Evolutionary conservation across 2,113 vertebrate genomes (phyloP).

Genomic region (Calidris pygmaea): DNA sequence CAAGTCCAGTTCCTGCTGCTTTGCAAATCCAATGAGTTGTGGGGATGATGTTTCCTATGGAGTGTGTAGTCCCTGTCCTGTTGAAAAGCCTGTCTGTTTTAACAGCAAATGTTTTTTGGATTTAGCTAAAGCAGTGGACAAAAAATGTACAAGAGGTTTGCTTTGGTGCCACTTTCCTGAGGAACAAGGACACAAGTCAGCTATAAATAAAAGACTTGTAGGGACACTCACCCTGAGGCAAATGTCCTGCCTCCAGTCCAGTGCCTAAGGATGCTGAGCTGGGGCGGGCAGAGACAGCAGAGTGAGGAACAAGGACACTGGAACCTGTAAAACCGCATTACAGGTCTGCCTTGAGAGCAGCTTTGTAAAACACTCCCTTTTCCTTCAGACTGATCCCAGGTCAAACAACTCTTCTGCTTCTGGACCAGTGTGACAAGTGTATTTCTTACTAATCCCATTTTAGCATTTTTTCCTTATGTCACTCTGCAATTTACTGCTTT

Average conservation of each 20-base stretch:
- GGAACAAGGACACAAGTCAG: background rate
- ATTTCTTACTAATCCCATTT: background rate
- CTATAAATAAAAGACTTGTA: background rate
- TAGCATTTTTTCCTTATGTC: background rate
- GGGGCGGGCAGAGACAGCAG: background rate
- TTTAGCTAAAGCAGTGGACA: background rate
- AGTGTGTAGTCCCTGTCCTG: background rate
- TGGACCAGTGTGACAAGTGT: background rate
- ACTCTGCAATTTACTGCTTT: background rate
- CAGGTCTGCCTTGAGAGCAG: background rate
- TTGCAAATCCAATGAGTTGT: background rate
- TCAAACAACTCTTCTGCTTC: background rate
- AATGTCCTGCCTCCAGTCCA: background rate
- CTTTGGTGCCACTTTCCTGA: background rate
- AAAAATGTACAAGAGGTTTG: background rate
- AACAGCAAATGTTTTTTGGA: background rate
- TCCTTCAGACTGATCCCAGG: background rate
- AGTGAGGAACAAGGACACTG: background rate
- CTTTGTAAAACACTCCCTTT: background rate
- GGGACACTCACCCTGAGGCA: background rate
- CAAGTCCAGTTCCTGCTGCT: background rate
- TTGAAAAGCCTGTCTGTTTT: background rate
- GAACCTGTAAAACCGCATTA: background rate
- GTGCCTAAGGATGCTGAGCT: background rate
- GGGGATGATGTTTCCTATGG: background rate